A percentile compares a stretch with the other conserved stretches of the same genome.
phyloP scores from a whole-genome alignment of 1,140 invertebrate genomes.

The Pseudachorutes palmiensis region DNA sequence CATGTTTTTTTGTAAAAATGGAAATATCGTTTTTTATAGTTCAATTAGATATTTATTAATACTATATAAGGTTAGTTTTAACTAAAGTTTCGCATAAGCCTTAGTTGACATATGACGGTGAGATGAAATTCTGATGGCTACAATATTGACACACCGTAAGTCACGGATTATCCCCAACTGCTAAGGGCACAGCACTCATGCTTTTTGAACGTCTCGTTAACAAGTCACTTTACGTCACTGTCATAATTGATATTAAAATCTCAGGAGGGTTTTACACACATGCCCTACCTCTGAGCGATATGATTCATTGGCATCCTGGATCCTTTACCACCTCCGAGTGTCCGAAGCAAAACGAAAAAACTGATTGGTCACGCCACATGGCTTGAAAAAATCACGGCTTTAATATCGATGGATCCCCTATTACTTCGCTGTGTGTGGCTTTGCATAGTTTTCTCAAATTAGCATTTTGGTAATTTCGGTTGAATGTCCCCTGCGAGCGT shows the following conservation, averaged over 20 bases:
- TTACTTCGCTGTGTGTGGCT: not conserved
- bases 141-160: constrained; percentile 2
- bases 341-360: not conserved
- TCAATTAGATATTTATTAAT: too few species aligned
- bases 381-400: constrained; percentile 4
- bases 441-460: constrained; percentile 1
- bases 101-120: too few species aligned
- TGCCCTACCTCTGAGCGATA: not conserved
- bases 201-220: constrained; percentile 3
- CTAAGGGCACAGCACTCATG: not conserved
- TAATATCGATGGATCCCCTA: not conserved
- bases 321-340: constrained; percentile 5
- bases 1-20: too few species aligned
- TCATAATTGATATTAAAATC: constrained; percentile 13
- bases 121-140: too few species aligned
- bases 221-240: constrained; percentile 11
- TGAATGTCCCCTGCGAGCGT: constrained; percentile 4
- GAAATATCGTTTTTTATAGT: too few species aligned
- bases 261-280: not conserved
- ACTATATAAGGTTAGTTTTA: too few species aligned
- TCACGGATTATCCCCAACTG: not conserved
- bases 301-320: not conserved
- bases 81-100: too few species aligned
- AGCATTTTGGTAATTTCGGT: too few species aligned
- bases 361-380: constrained; percentile 12